Base-by-base conservation (phyloP, 2,888 invertebrate species). In the Drosophila macrospina region DNA sequence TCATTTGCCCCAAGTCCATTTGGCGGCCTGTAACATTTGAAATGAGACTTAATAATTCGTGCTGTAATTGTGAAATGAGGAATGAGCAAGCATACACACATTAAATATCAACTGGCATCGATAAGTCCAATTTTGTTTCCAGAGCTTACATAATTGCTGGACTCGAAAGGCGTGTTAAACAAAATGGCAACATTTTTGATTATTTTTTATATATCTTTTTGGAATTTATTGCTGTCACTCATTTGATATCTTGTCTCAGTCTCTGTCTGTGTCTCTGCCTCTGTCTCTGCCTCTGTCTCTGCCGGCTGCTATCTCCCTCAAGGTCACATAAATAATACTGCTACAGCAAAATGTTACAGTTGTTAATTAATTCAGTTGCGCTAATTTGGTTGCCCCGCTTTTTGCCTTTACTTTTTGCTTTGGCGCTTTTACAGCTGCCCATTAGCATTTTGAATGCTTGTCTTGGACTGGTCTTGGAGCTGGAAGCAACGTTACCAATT, bases 301-400 rank as follows among this genome's bases (percentile, higher is more conserved):
- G n/a, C n/a, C n/a, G n/a, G n/a, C 59, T 15, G 51, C 78, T 69
- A 73, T 86, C 81, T 69, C 68, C 37, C 67, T 72, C 83, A 84
- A 84, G 83, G 83, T 84, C 87, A 81, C 57, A 47, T 56, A 48
- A 64, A 69, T 75, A 78, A 77, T 75, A 65, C 57, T 8, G 37
- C 37, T n/a, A 54, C 42, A 61, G 66, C 32, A 73, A 86, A 85
- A 74, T 78, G 84, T 68, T 83, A 72, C 74, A 81, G 69, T 82
- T 85, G 78, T 70, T 85, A 85, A 85, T 85, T 80, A 83, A 85
- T 82, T 87, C 83, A 82, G 87, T 87, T 85, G 79, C 88, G 74
- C 79, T 83, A 85, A 87, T 87, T 80, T 82, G 59, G 70, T 34
- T 64, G 76, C 37, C 63, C 73, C 59, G 68, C 41, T 69, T 85